Base-by-base conservation (phyloP, 2,797 vertebrate genomes). In the Gouania willdenowi region DNA sequence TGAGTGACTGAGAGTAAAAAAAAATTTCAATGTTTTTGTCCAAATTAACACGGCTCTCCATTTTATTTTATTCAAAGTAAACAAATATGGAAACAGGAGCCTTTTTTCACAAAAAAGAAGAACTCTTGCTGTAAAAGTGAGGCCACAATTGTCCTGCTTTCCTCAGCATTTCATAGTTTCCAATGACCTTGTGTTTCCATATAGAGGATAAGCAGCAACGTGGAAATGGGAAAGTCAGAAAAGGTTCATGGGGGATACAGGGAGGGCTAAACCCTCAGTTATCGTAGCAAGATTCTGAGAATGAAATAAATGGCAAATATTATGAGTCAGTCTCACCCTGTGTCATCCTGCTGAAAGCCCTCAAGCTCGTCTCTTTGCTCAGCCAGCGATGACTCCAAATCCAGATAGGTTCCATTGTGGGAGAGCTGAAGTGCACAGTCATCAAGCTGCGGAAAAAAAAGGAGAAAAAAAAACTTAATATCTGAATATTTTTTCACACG, bases 311-410 rank as follows among this genome's bases (percentile, higher is more conserved):
- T 26, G 33, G n/a, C n/a, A n/a, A n/a, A n/a, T n/a, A n/a, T n/a
- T n/a, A n/a, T 34, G 41, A 40, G 31, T 39, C 16, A 16, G 21
- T 52, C 92, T 91, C 86, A 98, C 95, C 93, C 92, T 31, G 72
- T 69, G 67, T 91, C 81, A 4, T 94, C 92, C 25, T 92, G 92
- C 71, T 93, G 92, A 78, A 97, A 98, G n/a, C 93, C 94, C 77
- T 98, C 94, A 67, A 97, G 48, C 62, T 97, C 94, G 27, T 97
- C 94, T 56, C 87, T 87, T 42, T 97, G 94, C 69, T 98, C 95
- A 1, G 90, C 91, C 75, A 98, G 81, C 0, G 93, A 95, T 2
- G 92, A 92, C 78, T 97, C 95, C 88, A 97, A 85, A 74, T 98
- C 94, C 89, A 97, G 81, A 78, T 97, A 97, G 54, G 92, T 90